Evolutionary conservation across 2,888 invertebrate genomes (phyloP).

Genomic region (Ferrisia virgata): DNA sequence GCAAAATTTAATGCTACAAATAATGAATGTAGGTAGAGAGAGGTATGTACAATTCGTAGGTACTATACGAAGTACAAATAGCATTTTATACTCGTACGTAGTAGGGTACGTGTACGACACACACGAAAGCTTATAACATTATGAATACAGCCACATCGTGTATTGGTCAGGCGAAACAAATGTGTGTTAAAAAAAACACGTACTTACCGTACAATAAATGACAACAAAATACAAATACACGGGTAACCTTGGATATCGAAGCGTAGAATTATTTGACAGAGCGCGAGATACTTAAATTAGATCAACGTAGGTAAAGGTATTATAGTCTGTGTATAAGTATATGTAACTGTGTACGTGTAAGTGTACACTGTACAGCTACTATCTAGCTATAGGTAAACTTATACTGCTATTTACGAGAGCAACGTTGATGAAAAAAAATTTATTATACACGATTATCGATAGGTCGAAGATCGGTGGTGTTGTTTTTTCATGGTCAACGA

Average conservation of each 20-base stretch:
- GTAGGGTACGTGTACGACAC: neutral
- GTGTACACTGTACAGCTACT: too few relatives aligned
- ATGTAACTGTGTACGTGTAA: too few relatives aligned
- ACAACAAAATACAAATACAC: neutral
- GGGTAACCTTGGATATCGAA: neutral
- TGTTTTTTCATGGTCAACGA: neutral
- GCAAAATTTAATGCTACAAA: neutral
- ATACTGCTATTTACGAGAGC: neutral
- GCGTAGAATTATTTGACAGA: neutral
- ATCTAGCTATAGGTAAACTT: too few relatives aligned
- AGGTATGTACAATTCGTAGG: neutral
- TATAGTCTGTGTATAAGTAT: too few relatives aligned
- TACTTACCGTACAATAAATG: neutral
- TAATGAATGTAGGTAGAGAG: too few relatives aligned
- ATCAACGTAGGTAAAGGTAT: too few relatives aligned
- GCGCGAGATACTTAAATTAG: neutral
- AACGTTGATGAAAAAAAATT: neutral
- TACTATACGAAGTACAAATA: too few relatives aligned
- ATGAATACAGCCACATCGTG: neutral
- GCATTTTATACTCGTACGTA: too few relatives aligned
- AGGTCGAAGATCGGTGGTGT: neutral
- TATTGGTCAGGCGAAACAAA: neutral
- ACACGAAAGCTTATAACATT: neutral
- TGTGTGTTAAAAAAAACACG: neutral
- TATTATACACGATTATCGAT: conserved; percentile 1